Base-by-base conservation (phyloP, 2,888 invertebrate species). In the Aspidiotus destructor region DNA sequence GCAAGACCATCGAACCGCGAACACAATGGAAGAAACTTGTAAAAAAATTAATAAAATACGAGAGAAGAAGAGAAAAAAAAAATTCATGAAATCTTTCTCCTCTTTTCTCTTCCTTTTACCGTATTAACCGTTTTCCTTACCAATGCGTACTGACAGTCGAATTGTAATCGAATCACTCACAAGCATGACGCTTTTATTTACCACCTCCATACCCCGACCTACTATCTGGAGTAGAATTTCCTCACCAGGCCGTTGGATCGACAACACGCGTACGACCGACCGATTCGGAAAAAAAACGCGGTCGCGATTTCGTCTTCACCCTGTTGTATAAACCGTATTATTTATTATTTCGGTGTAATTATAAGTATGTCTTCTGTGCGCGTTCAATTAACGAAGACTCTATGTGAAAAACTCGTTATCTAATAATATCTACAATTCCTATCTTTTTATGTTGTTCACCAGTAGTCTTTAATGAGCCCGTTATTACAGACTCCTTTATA, bases 401-500 rank as follows among this genome's bases (percentile, higher is more conserved):
- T 67, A 67, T 67, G 67, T 67, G 67, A 67, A 67, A 67, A 67
- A 44, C 67, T 67, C 67, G 58, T 67, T 67, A 67, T 67, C 67
- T 67, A 67, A 67, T 67, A 67, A 67, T 67, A 67, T 67, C 67
- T 67, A 67, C 67, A 58, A 67, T 67, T 67, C 67, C 67, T 67
- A 67, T 67, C 57, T 65, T 58, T n/a, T 67, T 58, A 67, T 60
- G 67, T 58, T 67, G 58, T 67, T 67, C 60, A 28, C 28, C 28
- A 28, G 28, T 28, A 48, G 44, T 58, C 67, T 44, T 67, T 67
- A 67, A 67, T 67, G 67, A 67, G 58, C 67, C 58, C 60, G 57
- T 58, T 48, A 16, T 28, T 28, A 28, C 28, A 28, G 28, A 28
- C 28, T 28, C 28, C 28, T 28, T 28, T 42, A 44, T 62, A 62